Conservation (phyloP, 2,888 invertebrate genomes). For the Drosophila testacea region DNA sequence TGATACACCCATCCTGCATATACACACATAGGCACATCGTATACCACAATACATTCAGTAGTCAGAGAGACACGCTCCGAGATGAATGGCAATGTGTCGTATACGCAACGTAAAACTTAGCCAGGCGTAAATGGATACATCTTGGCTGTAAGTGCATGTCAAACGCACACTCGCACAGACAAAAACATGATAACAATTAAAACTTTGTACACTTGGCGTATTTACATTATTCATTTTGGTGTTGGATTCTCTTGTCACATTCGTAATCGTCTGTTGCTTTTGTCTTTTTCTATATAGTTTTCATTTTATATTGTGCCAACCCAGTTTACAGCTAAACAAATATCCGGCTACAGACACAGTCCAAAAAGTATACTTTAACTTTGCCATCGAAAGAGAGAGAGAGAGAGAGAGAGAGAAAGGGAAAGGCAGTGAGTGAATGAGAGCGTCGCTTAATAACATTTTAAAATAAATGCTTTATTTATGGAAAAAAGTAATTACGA, state of each 20-base stretch:
- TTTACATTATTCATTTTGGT: slow-evolving; percentile 79
- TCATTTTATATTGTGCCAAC: slow-evolving; percentile 9
- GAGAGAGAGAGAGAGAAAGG: neutral
- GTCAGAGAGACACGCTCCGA: slow-evolving; percentile 53
- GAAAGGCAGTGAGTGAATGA: neutral
- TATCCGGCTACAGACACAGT: slow-evolving; percentile 24
- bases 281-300: slow-evolving; percentile 12
- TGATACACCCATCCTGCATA: slow-evolving; percentile 19
- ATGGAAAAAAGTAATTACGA: slow-evolving; percentile 76
- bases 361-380: slow-evolving; percentile 29
- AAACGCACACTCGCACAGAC: slow-evolving; percentile 49
- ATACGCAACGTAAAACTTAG: slow-evolving; percentile 79
- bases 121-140: slow-evolving; percentile 80
- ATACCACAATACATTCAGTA: slow-evolving; percentile 14
- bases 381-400: neutral
- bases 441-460: slow-evolving; percentile 70
- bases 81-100: slow-evolving; percentile 74
- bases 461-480: slow-evolving; percentile 78
- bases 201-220: slow-evolving; percentile 81
- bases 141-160: slow-evolving; percentile 73
- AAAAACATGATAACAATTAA: slow-evolving; percentile 81
- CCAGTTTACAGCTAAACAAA: slow-evolving; percentile 50
- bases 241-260: slow-evolving; percentile 79
- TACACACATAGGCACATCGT: slow-evolving; percentile 11
- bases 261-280: slow-evolving; percentile 49